A percentile compares a stretch with the other conserved stretches of the same genome.
phyloP scores from a whole-genome alignment of 2,797 vertebrate genomes.

The Limosa lapponica region DNA sequence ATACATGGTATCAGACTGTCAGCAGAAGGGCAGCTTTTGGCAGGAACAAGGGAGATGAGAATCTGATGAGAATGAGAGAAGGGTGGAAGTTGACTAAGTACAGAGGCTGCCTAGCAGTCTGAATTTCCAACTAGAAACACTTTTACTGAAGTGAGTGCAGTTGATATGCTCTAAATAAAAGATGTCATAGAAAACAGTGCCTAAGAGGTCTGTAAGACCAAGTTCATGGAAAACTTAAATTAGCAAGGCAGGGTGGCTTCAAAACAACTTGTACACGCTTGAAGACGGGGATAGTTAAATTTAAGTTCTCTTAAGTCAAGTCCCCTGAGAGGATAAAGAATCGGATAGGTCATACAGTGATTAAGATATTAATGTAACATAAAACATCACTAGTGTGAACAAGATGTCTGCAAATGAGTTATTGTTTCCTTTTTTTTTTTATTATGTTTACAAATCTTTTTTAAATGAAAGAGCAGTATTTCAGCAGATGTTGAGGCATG shows the following conservation, averaged over 20 bases:
- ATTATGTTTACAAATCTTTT: not conserved
- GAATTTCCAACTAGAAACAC: not conserved
- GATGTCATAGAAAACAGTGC: fast-evolving
- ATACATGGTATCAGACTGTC: not conserved
- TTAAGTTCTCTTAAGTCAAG: not conserved
- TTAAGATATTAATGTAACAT: not conserved
- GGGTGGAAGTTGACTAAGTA: not conserved
- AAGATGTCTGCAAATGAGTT: not conserved
- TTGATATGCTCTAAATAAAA: not conserved
- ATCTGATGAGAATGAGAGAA: not conserved
- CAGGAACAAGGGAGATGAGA: not conserved
- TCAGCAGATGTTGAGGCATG: not conserved
- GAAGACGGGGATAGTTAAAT: not conserved
- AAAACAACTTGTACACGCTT: not conserved
- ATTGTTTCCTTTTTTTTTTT: not conserved
- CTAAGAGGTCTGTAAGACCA: not conserved
- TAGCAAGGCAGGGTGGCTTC: not conserved
- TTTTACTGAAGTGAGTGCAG: not conserved
- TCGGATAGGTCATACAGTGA: not conserved
- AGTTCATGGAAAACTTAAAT: not conserved
- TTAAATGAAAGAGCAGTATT: not conserved
- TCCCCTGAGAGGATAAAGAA: not conserved
- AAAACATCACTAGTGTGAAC: not conserved
- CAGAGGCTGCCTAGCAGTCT: not conserved
- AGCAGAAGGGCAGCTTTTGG: not conserved